Evolutionary conservation across 2,113 vertebrate genomes (phyloP).

Genomic region (Phainopepla nitens): DNA sequence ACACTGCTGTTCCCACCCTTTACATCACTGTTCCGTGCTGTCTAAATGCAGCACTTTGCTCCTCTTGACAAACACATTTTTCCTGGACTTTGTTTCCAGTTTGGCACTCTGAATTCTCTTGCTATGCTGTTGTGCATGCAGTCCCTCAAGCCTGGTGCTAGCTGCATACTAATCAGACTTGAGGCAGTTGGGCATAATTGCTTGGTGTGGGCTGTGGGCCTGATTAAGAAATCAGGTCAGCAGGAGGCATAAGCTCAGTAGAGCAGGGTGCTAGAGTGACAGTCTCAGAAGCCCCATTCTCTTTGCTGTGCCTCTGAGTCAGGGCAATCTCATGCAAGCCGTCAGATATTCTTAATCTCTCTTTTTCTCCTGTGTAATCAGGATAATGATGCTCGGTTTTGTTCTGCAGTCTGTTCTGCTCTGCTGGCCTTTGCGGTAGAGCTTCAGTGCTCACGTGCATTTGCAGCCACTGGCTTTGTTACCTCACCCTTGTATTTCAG

Average conservation of each 20-base stretch:
- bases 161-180: background rate
- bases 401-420: background rate
- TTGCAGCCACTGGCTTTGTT: background rate
- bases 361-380: slow-evolving; percentile 22
- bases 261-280: background rate
- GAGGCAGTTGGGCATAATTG: background rate
- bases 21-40: background rate
- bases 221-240: slow-evolving; percentile 15
- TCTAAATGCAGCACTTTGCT: background rate
- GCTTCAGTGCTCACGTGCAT: background rate
- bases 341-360: slow-evolving; percentile 12
- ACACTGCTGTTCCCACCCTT: background rate
- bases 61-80: background rate
- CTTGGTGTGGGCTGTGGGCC: background rate
- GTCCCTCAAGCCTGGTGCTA: background rate
- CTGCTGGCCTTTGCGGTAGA: background rate
- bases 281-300: background rate
- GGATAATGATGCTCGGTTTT: background rate
- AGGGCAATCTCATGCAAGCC: background rate
- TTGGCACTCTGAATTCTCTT: background rate
- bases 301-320: background rate
- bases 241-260: background rate
- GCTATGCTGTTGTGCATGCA: background rate
- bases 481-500: background rate
- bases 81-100: background rate